A percentile compares a stretch with the other conserved stretches of the same genome.
phyloP scores from a whole-genome alignment of 2,113 vertebrate species.

The Tyrannus savana region DNA sequence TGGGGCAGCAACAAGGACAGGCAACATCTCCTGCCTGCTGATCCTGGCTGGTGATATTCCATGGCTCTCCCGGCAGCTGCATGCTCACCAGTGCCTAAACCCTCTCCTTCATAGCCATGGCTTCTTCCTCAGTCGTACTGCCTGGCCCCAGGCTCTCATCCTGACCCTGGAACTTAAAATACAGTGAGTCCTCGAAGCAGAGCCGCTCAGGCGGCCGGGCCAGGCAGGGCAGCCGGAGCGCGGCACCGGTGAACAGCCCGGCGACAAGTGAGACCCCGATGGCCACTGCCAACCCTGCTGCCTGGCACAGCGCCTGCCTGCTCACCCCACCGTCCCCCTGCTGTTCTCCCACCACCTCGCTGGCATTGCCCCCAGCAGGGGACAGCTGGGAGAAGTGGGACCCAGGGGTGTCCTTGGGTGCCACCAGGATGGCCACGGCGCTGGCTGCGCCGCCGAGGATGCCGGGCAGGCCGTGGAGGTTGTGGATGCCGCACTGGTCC shows the following conservation, averaged over 20 bases:
- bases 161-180: conserved; percentile 73
- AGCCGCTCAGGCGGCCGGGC: conserved; percentile 61
- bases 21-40: background rate
- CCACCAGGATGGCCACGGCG: conserved; percentile 68
- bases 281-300: conserved; percentile 70
- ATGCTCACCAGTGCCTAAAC: rapidly evolving
- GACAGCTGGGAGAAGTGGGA: conserved; percentile 72
- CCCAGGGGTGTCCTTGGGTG: conserved; percentile 59
- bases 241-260: conserved; percentile 72
- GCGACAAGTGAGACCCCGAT: conserved; percentile 62
- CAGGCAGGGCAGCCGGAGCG: conserved; percentile 75
- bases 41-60: background rate
- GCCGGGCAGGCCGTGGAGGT: conserved; percentile 83
- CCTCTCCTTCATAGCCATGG: background rate
- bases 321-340: background rate
- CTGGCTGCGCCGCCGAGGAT: conserved; percentile 78
- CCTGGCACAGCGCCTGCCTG: conserved; percentile 79
- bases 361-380: conserved; percentile 43
- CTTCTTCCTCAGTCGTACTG: background rate
- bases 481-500: conserved; percentile 87
- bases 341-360: background rate
- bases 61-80: background rate
- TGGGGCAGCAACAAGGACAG: rapidly evolving
- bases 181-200: conserved; percentile 81
- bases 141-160: rapidly evolving